A percentile compares a stretch with the other conserved stretches of the same genome.
These are phyloP conservation scores for Parauchenoglanis ngamensis DNA, from an alignment of 2,797 vertebrate genomes.

Conservation along the genomic window DNA sequence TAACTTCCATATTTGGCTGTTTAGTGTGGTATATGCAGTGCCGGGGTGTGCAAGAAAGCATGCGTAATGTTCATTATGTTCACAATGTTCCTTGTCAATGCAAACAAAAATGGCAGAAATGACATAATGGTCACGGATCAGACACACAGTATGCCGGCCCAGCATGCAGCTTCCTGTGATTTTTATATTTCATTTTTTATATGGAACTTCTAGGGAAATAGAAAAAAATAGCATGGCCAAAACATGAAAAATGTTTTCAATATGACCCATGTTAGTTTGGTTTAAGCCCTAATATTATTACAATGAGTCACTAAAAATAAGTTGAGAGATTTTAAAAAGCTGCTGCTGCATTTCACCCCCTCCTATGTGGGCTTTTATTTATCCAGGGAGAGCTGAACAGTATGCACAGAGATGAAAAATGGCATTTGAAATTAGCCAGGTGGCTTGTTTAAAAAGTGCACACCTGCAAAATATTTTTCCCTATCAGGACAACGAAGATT, in stretches of 20 bases:
- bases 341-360: background rate
- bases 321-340: background rate
- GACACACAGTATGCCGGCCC: background rate
- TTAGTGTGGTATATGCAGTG: no score
- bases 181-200: background rate
- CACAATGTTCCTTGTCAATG: background rate
- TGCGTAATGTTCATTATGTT: background rate
- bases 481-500: constrained; percentile 41
- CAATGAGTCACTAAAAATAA: background rate
- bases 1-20: background rate
- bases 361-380: background rate
- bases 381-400: background rate
- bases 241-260: background rate
- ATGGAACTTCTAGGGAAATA: background rate
- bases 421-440: background rate
- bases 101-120: background rate
- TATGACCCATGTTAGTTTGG: background rate
- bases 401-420: background rate
- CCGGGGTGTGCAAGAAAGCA: background rate
- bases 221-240: background rate
- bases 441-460: constrained; percentile 37
- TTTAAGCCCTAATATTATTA: background rate
- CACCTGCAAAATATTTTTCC: constrained; percentile 37
- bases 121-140: background rate
- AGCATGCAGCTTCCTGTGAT: background rate